Evolutionary conservation across 2,888 invertebrate genomes (phyloP), one percentile per base, ranked within the genome.

Genomic region (Hirtodrosophila duncani): DNA sequence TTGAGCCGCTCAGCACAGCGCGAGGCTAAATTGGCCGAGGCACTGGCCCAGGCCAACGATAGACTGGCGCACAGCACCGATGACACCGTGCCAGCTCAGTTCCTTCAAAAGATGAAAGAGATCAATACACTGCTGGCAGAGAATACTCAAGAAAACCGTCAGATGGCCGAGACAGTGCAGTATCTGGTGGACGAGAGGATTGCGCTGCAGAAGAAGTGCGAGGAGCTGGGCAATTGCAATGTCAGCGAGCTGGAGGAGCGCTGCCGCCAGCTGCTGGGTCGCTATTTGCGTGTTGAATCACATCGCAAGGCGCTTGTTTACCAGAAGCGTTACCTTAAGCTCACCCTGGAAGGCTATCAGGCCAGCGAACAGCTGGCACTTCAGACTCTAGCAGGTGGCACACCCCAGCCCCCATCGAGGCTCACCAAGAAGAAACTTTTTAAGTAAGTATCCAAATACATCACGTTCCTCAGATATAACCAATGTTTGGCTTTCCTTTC

Each of bases 311-410:
- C 96, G 8, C 88, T 98, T 42, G 91, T 93, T 39, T 97, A 93
- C 90, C 98, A 98, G 88, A 98, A 98, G 87, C 90, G 93, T 11
- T 97, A 96, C 85, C 87, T 98, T 42, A 89, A 94, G 60, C 89
- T 92, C 9, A 90, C 93, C 75, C 63, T 89, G 84, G 68, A 90
- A 34, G 83, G 83, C 7, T 87, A 87, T 62, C 86, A 87, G 63
- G 84, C 84, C 17, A 86, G 80, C 38, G 86, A 87, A 55, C 79
- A 83, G 13, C 72, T 83, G 46, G 81, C 85, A 0, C 48, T 86
- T 14, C 77, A 77, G 29, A 60, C 58, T 3, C 38, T 75, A 0
- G 46, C 71, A 0, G 67, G 46, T 3, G 53, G 38, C 10, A 45
- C 37, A 1, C 26, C 39, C 7, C 37, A 21, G 1, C n/a, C 34